Evolutionary conservation across 2,113 vertebrate genomes (phyloP).

Genomic region (Mugil cephalus): DNA sequence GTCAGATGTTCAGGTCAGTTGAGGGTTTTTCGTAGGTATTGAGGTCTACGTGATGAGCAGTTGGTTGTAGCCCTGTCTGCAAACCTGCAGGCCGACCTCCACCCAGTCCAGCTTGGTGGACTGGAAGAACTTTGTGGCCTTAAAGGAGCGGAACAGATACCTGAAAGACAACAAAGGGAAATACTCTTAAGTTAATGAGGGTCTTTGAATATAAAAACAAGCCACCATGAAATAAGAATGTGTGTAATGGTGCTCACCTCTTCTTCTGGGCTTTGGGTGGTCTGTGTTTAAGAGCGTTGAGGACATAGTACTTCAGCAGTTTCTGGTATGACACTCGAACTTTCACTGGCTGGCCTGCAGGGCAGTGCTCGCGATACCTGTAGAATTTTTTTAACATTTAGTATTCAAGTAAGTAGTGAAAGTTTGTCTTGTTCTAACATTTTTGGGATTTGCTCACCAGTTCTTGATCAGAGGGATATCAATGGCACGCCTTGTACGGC

Average conservation of each 20-base stretch:
- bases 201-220: background rate
- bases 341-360: constrained; percentile 98
- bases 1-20: constrained; percentile 99
- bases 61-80: constrained; percentile 99
- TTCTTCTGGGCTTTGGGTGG: constrained; percentile 99
- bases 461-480: constrained; percentile 98
- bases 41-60: constrained; percentile 98
- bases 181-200: background rate
- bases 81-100: constrained; percentile 97
- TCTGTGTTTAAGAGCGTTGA: constrained; percentile 97
- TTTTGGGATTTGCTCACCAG: constrained; percentile 84
- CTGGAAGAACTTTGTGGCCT: constrained; percentile 99
- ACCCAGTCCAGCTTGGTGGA: constrained; percentile 99
- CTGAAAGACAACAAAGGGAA: constrained; percentile 73
- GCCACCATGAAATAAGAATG: background rate
- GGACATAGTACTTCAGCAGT: constrained; percentile 97
- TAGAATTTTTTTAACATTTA: background rate
- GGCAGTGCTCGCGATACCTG: constrained; percentile 98
- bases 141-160: constrained; percentile 98
- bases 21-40: constrained; percentile 98
- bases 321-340: constrained; percentile 99
- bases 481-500: constrained; percentile 95
- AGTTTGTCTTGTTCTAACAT: background rate
- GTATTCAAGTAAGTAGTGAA: background rate
- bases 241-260: constrained; percentile 81